These are phyloP conservation scores for Betta splendens DNA, from an alignment of 2,797 vertebrate genomes.

Conservation along the genomic window DNA sequence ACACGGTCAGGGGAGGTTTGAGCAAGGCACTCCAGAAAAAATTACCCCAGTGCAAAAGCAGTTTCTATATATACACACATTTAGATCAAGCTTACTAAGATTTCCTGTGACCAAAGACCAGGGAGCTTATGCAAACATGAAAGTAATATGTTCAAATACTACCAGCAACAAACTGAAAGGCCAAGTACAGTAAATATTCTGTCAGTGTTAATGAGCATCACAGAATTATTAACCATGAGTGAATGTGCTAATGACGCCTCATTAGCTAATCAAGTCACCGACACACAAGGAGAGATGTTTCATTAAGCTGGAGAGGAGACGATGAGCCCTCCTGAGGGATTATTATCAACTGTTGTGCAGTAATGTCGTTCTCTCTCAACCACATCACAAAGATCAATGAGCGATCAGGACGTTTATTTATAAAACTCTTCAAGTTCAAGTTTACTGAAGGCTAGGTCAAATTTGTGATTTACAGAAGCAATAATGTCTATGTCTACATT, in stretches of 20 bases:
- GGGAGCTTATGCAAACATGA: too few species aligned
- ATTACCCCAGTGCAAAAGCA: constrained; percentile 22
- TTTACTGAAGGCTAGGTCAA: constrained; percentile 41
- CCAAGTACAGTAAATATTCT: too few species aligned
- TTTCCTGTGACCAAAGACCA: too few species aligned
- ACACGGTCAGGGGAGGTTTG: constrained; percentile 44
- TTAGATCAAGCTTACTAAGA: too few species aligned
- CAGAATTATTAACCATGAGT: constrained; percentile 60
- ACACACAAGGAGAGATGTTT: constrained; percentile 48
- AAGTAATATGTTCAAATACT: too few species aligned
- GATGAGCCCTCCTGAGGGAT: constrained; percentile 52
- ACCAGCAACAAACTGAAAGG: too few species aligned
- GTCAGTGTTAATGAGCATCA: constrained; percentile 41
- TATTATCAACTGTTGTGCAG: constrained; percentile 44
- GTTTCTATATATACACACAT: too few species aligned
- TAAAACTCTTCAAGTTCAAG: constrained; percentile 25
- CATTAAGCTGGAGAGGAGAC: constrained; percentile 51
- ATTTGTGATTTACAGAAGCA: constrained; percentile 40
- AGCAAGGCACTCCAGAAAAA: constrained; percentile 27
- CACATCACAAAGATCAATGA: constrained; percentile 31
- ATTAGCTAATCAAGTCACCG: constrained; percentile 70
- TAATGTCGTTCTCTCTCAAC: constrained; percentile 30
- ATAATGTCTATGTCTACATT: constrained; percentile 23
- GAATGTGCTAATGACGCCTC: constrained; percentile 43
- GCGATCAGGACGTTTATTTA: constrained; percentile 29